Base-by-base conservation (phyloP, 2,797 vertebrate genomes). In the Glyptemys insculpta region DNA sequence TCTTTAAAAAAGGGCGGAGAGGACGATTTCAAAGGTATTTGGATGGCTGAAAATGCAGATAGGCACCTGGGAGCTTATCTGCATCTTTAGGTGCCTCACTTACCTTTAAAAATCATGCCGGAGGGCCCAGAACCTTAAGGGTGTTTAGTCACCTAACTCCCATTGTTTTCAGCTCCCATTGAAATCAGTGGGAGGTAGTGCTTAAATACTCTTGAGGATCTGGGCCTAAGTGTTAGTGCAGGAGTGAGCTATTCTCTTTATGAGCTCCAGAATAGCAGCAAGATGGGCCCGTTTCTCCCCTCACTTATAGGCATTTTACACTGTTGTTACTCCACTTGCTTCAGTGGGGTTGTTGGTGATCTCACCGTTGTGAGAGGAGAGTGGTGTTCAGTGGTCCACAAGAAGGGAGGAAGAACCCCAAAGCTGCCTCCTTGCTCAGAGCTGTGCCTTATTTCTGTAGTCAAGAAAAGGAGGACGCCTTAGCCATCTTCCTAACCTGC, bases 291-390 rank as follows among this genome's bases (percentile, higher is more conserved):
- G 16, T 65, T 65, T n/a, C 34, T n/a, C 34, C 62, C 34, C 34
- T 65, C 62, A 6, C 68, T 74, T 37, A 25, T 21, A 74, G 68
- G 37, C 23, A 14, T 12, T 44, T 41, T 74, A 21, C 37, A 25
- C 37, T 6, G 37, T 23, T 27, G 10, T 44, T 23, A 44, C 37
- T 14, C 23, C 68, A 44, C 68, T 44, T 23, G 41, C 37, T 41
- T 44, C 23, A 5, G 23, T 41, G 68, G 11, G 23, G 21, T 44
- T 44, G 23, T 44, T 12, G 14, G 16, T 15, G 31, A 65, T n/a
- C 62, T 65, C 62, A 9, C 62, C 4, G 2, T 18, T 65, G 34
- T 1, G 4, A 49, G 44, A 5, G 0, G 0, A 15, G 50, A 27
- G 90, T 53, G 37, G 19, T 21, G 49, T 52, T 79, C 86, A 76